phyloP scores from a whole-genome alignment of 1,140 invertebrate genomes.

The Oppia nitens region DNA sequence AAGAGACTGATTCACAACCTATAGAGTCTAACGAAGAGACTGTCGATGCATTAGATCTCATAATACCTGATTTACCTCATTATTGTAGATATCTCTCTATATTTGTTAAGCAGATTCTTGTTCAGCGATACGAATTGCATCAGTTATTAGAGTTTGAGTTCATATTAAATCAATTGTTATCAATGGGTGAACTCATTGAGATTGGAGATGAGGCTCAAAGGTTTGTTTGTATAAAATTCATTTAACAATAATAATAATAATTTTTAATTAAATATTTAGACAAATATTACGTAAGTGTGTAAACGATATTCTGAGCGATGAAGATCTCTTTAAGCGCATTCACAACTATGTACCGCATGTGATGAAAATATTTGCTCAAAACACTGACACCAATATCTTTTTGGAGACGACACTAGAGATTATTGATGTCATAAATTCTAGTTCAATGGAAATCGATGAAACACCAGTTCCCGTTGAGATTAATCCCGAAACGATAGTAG shows the following conservation, averaged over 20 bases:
- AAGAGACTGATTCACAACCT: neutral
- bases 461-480: neutral
- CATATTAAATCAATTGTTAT: conserved; percentile 6
- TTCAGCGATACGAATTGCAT: neutral
- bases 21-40: neutral
- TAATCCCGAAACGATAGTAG: neutral
- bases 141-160: neutral
- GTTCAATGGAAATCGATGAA: neutral
- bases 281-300: neutral
- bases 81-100: neutral
- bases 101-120: neutral
- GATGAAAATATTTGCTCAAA: conserved; percentile 5
- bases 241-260: neutral
- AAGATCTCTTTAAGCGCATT: neutral
- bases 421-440: neutral
- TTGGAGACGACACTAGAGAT: neutral
- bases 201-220: conserved; percentile 10
- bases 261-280: neutral
- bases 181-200: neutral
- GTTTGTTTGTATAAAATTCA: neutral
- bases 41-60: neutral
- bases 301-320: neutral
- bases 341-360: neutral
- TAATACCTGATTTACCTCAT: conserved; percentile 10
- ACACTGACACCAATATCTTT: neutral